These are phyloP conservation scores for Lacerta bilineata DNA, from an alignment of 2,797 vertebrate species.

Conservation along the genomic window DNA sequence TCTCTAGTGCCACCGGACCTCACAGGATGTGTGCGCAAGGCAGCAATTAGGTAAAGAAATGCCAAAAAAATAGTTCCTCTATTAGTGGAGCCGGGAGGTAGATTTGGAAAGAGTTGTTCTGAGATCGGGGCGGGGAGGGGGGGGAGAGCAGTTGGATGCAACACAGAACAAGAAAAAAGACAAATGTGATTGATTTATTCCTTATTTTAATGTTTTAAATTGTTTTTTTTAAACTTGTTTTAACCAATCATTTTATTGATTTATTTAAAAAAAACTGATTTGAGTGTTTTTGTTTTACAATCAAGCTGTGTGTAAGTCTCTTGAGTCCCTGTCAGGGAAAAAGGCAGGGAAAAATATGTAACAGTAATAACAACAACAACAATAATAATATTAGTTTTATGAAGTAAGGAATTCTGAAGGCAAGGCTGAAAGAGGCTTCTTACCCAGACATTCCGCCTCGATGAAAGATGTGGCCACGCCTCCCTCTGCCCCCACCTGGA, in stretches of 20 bases:
- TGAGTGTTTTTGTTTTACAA: too few species aligned
- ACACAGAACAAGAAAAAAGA: not conserved
- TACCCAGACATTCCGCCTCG: conserved; percentile 94
- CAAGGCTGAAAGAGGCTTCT: conserved; percentile 49
- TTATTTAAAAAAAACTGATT: too few species aligned
- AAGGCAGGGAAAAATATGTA: too few species aligned
- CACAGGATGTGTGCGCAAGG: not conserved
- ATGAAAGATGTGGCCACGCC: conserved; percentile 88
- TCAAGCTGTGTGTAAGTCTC: too few species aligned
- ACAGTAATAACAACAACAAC: too few species aligned
- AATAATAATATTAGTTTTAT: too few species aligned
- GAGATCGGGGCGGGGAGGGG: too few species aligned
- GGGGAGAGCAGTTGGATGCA: not conserved
- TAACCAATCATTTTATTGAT: too few species aligned
- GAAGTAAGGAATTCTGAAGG: not conserved
- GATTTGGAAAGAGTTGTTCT: not conserved
- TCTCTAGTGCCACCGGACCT: not conserved
- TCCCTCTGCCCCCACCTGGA: conserved; percentile 87
- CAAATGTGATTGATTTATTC: too few species aligned
- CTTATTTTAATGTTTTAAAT: too few species aligned
- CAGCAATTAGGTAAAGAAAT: not conserved
- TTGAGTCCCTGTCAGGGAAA: too few species aligned
- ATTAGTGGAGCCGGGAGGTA: not conserved
- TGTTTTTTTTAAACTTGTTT: too few species aligned
- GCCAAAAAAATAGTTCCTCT: not conserved